A percentile compares a stretch with the other conserved stretches of the same genome.
Conservation (phyloP, 2,888 invertebrate species). For the Aelia acuminata region DNA sequence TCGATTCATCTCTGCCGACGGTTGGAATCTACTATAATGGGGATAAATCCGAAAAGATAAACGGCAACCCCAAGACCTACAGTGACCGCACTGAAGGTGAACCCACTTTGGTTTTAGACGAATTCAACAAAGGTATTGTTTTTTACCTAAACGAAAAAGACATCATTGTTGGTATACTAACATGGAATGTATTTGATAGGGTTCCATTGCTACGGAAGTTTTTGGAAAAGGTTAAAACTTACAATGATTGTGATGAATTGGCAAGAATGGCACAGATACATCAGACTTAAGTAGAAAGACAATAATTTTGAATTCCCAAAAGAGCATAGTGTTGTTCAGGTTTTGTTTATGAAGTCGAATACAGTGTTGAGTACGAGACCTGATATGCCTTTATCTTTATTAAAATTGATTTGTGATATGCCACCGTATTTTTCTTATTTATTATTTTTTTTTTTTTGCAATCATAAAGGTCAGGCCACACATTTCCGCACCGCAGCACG, state of each 20-base stretch:
- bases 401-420: too few relatives aligned
- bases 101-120: not conserved
- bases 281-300: not conserved
- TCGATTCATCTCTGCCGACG: slow-evolving; percentile 88
- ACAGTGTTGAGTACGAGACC: not conserved
- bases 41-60: slow-evolving; percentile 70
- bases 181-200: slow-evolving; percentile 96
- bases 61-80: not conserved
- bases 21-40: slow-evolving; percentile 89
- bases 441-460: too few relatives aligned
- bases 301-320: not conserved
- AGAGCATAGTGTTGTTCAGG: not conserved
- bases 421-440: too few relatives aligned
- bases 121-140: slow-evolving; percentile 87
- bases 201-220: slow-evolving; percentile 76
- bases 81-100: not conserved
- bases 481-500: too few relatives aligned
- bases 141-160: slow-evolving; percentile 86
- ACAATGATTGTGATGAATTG: not conserved
- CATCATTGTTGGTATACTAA: slow-evolving; percentile 91
- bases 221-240: not conserved
- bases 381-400: too few relatives aligned
- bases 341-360: not conserved
- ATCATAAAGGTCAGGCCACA: too few relatives aligned
- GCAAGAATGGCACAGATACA: not conserved